Conservation (phyloP, 2,113 vertebrate genomes). For the Bungarus multicinctus region DNA sequence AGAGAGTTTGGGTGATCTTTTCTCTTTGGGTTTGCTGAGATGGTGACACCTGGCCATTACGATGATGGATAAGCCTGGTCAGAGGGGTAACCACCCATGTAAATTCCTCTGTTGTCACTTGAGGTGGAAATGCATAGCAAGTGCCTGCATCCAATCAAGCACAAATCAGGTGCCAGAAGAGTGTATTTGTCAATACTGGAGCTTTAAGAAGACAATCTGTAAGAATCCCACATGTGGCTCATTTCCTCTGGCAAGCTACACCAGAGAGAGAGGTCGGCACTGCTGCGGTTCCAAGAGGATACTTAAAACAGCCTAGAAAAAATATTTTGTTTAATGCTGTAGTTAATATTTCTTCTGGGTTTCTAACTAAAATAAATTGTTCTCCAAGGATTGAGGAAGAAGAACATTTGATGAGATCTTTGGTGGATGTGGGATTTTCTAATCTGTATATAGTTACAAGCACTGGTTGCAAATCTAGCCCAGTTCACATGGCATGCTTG, state of each 20-base stretch:
- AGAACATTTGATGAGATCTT: not conserved
- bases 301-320: not conserved
- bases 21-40: constrained; percentile 19
- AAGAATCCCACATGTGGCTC: constrained; percentile 31
- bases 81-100: constrained; percentile 50
- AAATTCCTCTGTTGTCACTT: constrained; percentile 53
- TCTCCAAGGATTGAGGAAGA: not conserved
- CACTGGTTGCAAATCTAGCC: not conserved
- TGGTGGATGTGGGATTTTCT: not conserved
- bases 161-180: constrained; percentile 29
- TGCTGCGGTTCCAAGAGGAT: not conserved
- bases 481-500: not conserved
- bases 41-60: constrained; percentile 29
- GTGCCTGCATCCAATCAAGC: constrained; percentile 33
- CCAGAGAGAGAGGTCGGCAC: constrained; percentile 16
- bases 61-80: constrained; percentile 46
- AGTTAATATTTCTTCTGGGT: not conserved
- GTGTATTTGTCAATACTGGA: constrained; percentile 35
- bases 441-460: not conserved
- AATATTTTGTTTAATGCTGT: not conserved
- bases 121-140: constrained; percentile 33
- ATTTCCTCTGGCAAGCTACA: constrained; percentile 11
- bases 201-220: not conserved
- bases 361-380: not conserved
- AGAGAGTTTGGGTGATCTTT: constrained; percentile 29